phyloP scores from a whole-genome alignment of 1,140 invertebrate genomes.

The Papilio helenus region DNA sequence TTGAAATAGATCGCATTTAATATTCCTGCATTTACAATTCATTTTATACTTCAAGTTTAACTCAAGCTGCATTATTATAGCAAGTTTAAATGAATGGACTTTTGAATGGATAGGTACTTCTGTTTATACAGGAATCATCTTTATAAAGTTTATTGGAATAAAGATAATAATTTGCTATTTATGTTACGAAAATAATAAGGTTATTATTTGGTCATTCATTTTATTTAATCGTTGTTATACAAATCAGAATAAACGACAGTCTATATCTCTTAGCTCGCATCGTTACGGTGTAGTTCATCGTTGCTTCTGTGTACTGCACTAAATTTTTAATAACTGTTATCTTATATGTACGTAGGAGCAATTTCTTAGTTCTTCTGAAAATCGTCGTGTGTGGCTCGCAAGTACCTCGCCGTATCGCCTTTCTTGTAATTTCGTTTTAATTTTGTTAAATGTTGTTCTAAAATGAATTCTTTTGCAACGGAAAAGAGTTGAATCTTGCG shows the following conservation, averaged over 20 bases:
- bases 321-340: not conserved
- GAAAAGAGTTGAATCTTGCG: slow-evolving; percentile 42
- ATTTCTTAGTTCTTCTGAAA: slow-evolving; percentile 66
- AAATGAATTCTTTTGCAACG: slow-evolving; percentile 38
- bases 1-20: slow-evolving; percentile 29
- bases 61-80: slow-evolving; percentile 48
- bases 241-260: not conserved
- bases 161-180: not conserved
- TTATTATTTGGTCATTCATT: not conserved
- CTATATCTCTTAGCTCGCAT: not conserved
- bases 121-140: not conserved
- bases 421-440: slow-evolving; percentile 46
- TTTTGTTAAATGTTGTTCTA: slow-evolving; percentile 41
- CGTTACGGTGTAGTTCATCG: not conserved
- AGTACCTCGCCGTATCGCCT: slow-evolving; percentile 59
- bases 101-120: not conserved
- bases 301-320: not conserved
- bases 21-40: not conserved
- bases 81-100: not conserved
- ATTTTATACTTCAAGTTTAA: not conserved
- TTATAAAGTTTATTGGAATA: not conserved
- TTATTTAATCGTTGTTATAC: not conserved
- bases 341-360: slow-evolving; percentile 62
- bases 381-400: slow-evolving; percentile 78
- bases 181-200: no score